Evolutionary conservation across 2,113 vertebrate genomes (phyloP), one percentile per base, ranked within the genome.

Genomic region (Eubucco bourcierii): DNA sequence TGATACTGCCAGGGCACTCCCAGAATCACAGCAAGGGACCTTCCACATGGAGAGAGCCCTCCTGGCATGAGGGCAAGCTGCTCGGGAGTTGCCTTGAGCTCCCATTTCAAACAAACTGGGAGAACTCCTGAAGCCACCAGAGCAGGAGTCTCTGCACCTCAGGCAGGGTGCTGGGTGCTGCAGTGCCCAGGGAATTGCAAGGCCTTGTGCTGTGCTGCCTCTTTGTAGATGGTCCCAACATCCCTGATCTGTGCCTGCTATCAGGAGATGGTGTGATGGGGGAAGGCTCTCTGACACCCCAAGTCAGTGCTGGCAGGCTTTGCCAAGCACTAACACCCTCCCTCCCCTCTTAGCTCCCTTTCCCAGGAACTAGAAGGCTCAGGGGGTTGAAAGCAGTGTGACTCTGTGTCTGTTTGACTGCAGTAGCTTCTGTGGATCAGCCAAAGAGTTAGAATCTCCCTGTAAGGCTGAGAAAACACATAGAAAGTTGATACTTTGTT

Each of bases 201-300:
- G 9, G 13, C 12, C 37, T 34, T 0, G 0, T 79, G 61, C 65
- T 19, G 12, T 37, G 52, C 58, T 67, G 10, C 39, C 47, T 31
- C 47, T 44, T 28, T 63, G 61, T 27, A 66, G 60, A 25, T 3
- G 2, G 52, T 52, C 50, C 29, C 83, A 85, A 76, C 1, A 1
- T 14, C 56, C 41, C 25, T 33, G 65, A 3, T 74, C 10, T 28
- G 20, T 90, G 68, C 58, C 41, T 34, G 24, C 50, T 12, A 12
- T 52, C 50, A 52, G 50, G 23, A 52, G 50, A 8, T 44, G 55
- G 23, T 0, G 1, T 28, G 47, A 15, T 7, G 31, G 28, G 29
- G n/a, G 17, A 47, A 70, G 28, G 73, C 29, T 41, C 52, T 60
- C 39, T 37, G 56, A 23, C 27, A 14, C 14, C 18, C 41, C 50